A percentile compares a stretch with the other conserved stretches of the same genome.
phyloP scores from a whole-genome alignment of 2,888 invertebrate genomes.

The Polydrusus cervinus region DNA sequence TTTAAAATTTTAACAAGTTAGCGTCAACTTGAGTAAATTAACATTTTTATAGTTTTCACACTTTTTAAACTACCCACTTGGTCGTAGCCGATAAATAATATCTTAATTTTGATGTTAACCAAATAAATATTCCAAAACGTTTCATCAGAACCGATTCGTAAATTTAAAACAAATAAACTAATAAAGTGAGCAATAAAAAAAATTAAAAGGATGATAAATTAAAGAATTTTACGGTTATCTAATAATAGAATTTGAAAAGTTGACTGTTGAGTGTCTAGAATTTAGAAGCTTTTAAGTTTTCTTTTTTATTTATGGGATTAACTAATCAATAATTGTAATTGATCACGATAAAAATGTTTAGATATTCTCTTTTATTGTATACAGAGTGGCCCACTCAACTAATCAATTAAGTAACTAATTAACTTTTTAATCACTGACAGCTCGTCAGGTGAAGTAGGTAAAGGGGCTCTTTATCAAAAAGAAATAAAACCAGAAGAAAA shows the following conservation, averaged over 20 bases:
- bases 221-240: conserved; percentile 12
- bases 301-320: background rate
- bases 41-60: background rate
- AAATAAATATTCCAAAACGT: conserved; percentile 21
- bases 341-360: background rate
- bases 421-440: too few species aligned
- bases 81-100: conserved; percentile 2
- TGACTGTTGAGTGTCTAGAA: background rate
- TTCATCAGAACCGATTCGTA: conserved; percentile 32
- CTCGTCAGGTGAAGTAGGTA: too few species aligned
- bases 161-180: conserved; percentile 40
- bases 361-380: background rate
- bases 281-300: conserved; percentile 10
- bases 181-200: conserved; percentile 42
- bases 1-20: too few species aligned
- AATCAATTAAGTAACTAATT: too few species aligned
- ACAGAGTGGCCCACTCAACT: too few species aligned
- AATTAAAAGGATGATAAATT: conserved; percentile 30
- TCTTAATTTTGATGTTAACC: conserved; percentile 20
- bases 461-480: too few species aligned
- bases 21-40: background rate
- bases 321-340: background rate
- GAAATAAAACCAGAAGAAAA: too few species aligned
- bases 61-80: background rate
- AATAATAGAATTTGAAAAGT: conserved; percentile 11